Base-by-base conservation (phyloP, 1,140 invertebrate genomes). In the Zaprionus ornatus region DNA sequence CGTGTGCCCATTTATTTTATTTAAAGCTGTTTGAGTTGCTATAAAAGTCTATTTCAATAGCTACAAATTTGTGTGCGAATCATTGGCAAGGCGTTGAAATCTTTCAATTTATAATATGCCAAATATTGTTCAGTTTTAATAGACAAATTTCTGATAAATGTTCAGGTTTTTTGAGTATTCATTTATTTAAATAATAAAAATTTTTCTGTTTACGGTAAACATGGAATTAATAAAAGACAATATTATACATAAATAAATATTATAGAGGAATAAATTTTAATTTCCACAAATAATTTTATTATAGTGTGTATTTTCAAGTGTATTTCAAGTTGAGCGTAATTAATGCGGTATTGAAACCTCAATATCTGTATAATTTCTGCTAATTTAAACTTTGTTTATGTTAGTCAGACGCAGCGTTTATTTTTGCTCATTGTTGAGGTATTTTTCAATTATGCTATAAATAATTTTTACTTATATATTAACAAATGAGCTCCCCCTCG, bases 391-490 rank as follows among this genome's bases (percentile, higher is more conserved):
- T 45, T 64, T 64, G 52, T 64, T 64, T 71, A 59, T 35, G 15
- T 10, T 21, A 55, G 17, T 27, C n/a, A 1, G n/a, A 15, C 13
- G 6, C 10, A 63, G 21, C 9, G 21, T 2, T 29, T 48, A 10
- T 40, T 74, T 70, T 63, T 15, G 10, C n/a, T n/a, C 29, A 66
- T 72, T 78, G 62, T 65, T 77, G 25, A 59, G 64, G 37, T 54
- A 54, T 66, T 74, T 77, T 74, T 77, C 57, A 82, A 79, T 77
- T 73, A 79, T 79, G 68, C 76, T 68, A 82, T 79, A 82, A 87
- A 86, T 77, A 80, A 77, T 68, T 68, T 60, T n/a, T 32, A 27
- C 13, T 37, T 52, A 57, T 37, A 32, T 72, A 82, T 82, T 65
- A 83, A 87, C 78, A 88, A 83, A 88, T 80, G 70, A 40, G 19